Evolutionary conservation across 2,113 vertebrate species (phyloP).

Genomic region (Pterophyllum scalare): DNA sequence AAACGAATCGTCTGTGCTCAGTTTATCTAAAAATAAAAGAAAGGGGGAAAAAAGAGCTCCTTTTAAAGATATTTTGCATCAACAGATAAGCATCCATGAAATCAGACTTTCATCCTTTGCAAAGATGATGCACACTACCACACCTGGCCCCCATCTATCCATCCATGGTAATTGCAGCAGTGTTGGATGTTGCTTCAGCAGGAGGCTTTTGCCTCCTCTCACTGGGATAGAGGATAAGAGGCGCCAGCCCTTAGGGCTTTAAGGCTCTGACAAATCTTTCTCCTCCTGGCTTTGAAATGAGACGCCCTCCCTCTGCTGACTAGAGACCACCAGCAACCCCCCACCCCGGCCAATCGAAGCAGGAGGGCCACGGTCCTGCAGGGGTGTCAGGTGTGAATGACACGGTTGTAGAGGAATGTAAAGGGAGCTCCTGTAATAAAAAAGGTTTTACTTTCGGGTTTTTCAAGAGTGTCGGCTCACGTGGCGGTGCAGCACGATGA

Average conservation of each 20-base stretch:
- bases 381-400: not conserved
- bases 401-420: not conserved
- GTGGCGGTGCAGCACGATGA: constrained; percentile 4
- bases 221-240: constrained; percentile 49
- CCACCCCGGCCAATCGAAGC: not conserved
- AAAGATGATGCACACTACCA: not conserved
- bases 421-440: not conserved
- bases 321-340: constrained; percentile 42
- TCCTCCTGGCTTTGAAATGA: constrained; percentile 45
- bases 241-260: constrained; percentile 47
- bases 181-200: constrained; percentile 5
- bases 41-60: not conserved
- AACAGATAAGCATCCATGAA: not conserved
- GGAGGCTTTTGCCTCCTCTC: constrained; percentile 40
- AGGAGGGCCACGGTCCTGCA: not conserved
- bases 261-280: constrained; percentile 54
- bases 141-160: not conserved
- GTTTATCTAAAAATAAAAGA: not conserved
- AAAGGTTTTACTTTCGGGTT: not conserved
- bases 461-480: not conserved
- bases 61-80: not conserved
- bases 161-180: constrained; percentile 35
- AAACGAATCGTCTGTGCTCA: not conserved
- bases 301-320: constrained; percentile 29
- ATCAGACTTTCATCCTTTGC: not conserved